Percentiles rank a stretch among this genome's conserved stretches.
phyloP scores from a whole-genome alignment of 2,888 invertebrate species.

The Sinhomidia bicolor region DNA sequence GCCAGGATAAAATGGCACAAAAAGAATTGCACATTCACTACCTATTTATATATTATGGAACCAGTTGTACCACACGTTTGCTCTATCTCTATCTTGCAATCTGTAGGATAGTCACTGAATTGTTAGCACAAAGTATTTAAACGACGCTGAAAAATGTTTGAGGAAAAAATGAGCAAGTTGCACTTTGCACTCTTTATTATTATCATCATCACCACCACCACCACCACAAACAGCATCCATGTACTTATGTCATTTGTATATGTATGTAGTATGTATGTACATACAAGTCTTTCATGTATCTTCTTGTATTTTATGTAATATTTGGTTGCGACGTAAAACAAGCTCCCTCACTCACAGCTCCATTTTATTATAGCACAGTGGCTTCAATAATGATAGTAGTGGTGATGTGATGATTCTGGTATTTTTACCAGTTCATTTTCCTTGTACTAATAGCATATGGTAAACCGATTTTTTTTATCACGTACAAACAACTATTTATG shows the following conservation, averaged over 20 bases:
- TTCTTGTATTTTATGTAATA: background rate
- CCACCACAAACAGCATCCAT: background rate
- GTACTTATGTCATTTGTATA: background rate
- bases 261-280: background rate
- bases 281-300: too few relatives aligned
- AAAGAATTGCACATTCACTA: too few relatives aligned
- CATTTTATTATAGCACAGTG: background rate
- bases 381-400: too few relatives aligned
- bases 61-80: background rate
- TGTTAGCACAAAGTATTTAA: background rate
- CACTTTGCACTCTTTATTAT: conserved; percentile 38
- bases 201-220: background rate
- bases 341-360: conserved; percentile 27
- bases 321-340: conserved; percentile 13
- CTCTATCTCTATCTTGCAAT: background rate
- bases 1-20: conserved; percentile 42
- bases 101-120: background rate
- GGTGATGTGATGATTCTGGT: background rate
- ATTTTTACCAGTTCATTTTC: background rate
- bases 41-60: background rate
- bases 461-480: background rate
- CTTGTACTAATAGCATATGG: conserved; percentile 10
- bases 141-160: background rate
- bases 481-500: background rate
- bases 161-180: conserved; percentile 25